Conservation (phyloP, 2,797 vertebrate genomes). For the Anas flavirostris region DNA sequence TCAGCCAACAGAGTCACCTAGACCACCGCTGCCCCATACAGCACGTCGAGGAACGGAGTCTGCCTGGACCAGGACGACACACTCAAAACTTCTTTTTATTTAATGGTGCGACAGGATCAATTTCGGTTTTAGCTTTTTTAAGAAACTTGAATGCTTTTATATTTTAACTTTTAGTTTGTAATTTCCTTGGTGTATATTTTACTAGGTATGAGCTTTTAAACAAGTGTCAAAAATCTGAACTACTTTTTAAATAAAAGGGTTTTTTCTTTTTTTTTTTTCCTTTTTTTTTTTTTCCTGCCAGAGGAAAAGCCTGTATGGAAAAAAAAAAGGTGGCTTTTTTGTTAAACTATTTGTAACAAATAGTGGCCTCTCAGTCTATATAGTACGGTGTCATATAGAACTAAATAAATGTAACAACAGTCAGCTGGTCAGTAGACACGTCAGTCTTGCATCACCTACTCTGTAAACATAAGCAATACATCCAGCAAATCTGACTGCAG, state of each 20-base stretch:
- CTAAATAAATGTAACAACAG: conserved; percentile 82
- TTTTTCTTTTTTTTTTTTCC: conserved; percentile 73
- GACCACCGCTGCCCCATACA: conserved; percentile 41
- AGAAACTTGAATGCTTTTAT: conserved; percentile 90
- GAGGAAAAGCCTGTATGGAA: conserved; percentile 76
- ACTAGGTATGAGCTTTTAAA: conserved; percentile 81
- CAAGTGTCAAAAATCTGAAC: conserved; percentile 72
- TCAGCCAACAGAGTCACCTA: neutral
- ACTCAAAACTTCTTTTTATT: conserved; percentile 80
- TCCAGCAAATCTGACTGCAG: conserved; percentile 72
- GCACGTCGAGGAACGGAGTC: conserved; percentile 75
- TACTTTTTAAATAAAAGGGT: conserved; percentile 69
- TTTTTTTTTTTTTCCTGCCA: conserved; percentile 78
- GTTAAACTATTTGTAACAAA: conserved; percentile 90
- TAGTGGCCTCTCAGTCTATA: conserved; percentile 86
- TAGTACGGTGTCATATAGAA: conserved; percentile 86
- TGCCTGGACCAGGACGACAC: conserved; percentile 76
- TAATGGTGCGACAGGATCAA: conserved; percentile 89
- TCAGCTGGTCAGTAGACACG: conserved; percentile 80
- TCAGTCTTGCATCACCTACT: conserved; percentile 78
- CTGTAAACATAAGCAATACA: conserved; percentile 74
- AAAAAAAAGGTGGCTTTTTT: conserved; percentile 79
- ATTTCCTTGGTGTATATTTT: conserved; percentile 95
- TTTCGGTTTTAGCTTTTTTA: conserved; percentile 83
- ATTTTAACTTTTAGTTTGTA: conserved; percentile 86